Base-by-base conservation (phyloP, 2,113 vertebrate genomes). In the Arothron firmamentum region DNA sequence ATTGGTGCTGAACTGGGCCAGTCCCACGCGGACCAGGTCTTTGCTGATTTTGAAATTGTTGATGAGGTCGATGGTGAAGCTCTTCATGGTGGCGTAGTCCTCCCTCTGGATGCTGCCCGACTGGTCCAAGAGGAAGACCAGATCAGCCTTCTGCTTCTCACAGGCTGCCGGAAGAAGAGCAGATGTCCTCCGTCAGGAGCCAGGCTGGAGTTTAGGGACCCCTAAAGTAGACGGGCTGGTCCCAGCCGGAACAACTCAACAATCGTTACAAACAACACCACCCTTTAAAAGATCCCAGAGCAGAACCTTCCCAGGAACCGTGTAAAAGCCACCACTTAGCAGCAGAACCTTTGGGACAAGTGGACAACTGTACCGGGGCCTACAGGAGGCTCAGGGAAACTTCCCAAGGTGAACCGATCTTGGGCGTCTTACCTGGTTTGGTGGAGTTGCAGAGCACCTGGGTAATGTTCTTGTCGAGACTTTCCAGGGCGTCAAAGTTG, bases 121-220 rank as follows among this genome's bases (percentile, higher is more conserved):
- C 52, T 91, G 80, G 20, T 93, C 91, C 0, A 91, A 25, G 6
- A 94, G 75, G 76, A 94, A 88, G 41, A 94, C 86, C 73, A 94
- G 73, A 69, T 94, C 92, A 6, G 88, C 86, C 50, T 80, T 3
- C 46, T 73, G 65, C 15, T 80, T 87, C 2, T 65, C 57, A 83
- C 93, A 94, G 59, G 52, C 92, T 93, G 74, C 13, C 19, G 20
- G 52, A 62, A 11, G 3, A 2, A 62, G 60, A 64, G 6, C 60
- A 9, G 49, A 48, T 4, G 18, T 56, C 6, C 34, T 12, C 18
- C 48, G 19, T 41, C 8, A 28, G 21, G 21, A 13, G 21, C 7
- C 10, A 4, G 48, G 12, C 19, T 7, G 25, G 25, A 5, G 25
- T 28, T 28, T 7, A 28, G 2, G 25, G 1, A 28, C 1, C 25